Percentiles rank a stretch among this genome's conserved stretches.
Evolutionary conservation across 2,888 invertebrate species (phyloP).

Genomic region (Ormyrus thymus): DNA sequence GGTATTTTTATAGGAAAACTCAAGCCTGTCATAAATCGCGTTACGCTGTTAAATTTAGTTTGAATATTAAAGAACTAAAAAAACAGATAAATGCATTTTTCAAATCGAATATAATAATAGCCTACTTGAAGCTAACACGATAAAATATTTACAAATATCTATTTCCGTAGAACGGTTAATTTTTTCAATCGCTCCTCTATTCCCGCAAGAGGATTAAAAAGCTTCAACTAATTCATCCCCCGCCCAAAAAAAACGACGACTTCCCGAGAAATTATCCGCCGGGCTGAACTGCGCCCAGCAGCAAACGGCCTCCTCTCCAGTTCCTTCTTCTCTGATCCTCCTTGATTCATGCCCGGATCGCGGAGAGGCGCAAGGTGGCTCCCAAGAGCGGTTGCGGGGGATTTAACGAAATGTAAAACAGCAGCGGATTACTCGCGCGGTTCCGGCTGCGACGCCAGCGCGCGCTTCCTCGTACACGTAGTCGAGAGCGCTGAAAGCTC

Average conservation of each 20-base stretch:
- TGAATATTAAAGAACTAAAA: no score
- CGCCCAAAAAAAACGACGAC: neutral
- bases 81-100: no score
- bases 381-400: neutral
- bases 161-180: neutral
- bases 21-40: no score
- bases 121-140: neutral
- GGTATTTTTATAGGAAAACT: no score
- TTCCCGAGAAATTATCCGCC: neutral
- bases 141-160: neutral
- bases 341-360: constrained; percentile 6
- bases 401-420: constrained; percentile 30
- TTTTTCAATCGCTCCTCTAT: neutral
- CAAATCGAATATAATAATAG: no score
- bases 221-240: neutral
- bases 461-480: neutral
- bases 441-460: neutral
- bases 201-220: neutral
- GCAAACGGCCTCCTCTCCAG: no score
- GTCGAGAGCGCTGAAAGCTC: constrained; percentile 37
- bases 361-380: neutral
- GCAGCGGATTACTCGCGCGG: constrained; percentile 18
- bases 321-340: constrained; percentile 17
- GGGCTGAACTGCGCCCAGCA: neutral
- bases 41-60: no score